A percentile compares a stretch with the other conserved stretches of the same genome.
phyloP scores from a whole-genome alignment of 2,888 invertebrate genomes.

The Hecatera dysodea region DNA sequence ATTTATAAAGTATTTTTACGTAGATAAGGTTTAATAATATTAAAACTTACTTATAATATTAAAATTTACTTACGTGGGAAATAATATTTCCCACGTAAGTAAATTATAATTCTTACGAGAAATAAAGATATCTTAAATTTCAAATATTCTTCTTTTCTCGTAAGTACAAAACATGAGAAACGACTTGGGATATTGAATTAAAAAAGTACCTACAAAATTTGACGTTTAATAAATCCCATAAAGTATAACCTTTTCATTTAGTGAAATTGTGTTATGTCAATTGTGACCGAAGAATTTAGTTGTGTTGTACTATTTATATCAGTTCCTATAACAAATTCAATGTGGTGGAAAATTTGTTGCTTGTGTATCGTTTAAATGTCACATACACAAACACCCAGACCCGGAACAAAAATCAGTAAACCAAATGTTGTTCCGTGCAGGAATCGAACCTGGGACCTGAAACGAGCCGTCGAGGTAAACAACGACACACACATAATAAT shows the following conservation, averaged over 20 bases:
- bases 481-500: conserved; percentile 2
- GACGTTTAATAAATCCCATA: not conserved
- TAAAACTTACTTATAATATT: too few species aligned
- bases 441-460: conserved; percentile 6
- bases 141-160: too few species aligned
- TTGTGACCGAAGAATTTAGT: not conserved
- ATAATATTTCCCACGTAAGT: not conserved
- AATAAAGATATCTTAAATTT: not conserved
- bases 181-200: too few species aligned
- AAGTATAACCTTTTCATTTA: conserved; percentile 7
- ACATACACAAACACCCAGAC: conserved; percentile 18
- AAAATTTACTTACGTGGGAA: too few species aligned
- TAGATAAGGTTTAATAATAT: too few species aligned
- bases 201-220: too few species aligned
- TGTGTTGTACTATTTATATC: not conserved
- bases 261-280: too few species aligned
- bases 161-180: too few species aligned
- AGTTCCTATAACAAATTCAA: not conserved
- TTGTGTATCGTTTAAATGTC: not conserved
- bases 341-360: not conserved
- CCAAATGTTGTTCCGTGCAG: not conserved
- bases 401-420: conserved; percentile 1
- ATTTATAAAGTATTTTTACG: too few species aligned
- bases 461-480: not conserved
- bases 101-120: not conserved